Conservation (phyloP, 2,113 vertebrate genomes). For the Peucedramus taeniatus region DNA sequence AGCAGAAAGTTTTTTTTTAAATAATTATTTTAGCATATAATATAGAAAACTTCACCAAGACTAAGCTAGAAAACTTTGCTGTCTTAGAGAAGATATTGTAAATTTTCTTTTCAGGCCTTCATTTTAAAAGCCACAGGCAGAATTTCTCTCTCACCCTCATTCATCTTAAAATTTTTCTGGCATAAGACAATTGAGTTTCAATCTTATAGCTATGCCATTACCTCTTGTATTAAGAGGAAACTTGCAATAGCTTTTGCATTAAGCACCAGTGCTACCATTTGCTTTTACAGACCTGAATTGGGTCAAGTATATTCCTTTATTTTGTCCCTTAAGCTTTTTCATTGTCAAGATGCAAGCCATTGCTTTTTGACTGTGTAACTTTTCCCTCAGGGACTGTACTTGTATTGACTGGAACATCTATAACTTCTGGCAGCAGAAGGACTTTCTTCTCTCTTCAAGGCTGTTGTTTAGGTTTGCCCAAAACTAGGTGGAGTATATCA, state of each 20-base stretch:
- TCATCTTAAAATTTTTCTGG: neutral
- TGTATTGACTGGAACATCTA: neutral
- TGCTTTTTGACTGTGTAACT: neutral
- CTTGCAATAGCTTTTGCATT: neutral
- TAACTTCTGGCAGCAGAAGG: neutral
- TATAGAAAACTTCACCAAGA: neutral
- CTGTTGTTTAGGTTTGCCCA: neutral
- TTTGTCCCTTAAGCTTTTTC: neutral
- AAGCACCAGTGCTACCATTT: neutral
- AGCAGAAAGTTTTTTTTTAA: neutral
- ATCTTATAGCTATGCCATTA: neutral
- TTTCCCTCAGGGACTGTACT: neutral
- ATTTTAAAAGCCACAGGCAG: neutral
- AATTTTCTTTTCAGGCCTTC: neutral
- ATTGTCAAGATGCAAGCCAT: neutral
- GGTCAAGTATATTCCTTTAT: neutral
- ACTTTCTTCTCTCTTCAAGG: neutral
- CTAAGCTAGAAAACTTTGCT: neutral
- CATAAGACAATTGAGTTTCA: neutral
- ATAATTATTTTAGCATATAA: neutral
- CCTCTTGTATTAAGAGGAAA: neutral
- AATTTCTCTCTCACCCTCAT: neutral
- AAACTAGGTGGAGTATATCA: fast-evolving
- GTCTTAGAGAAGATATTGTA: neutral
- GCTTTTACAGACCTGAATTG: neutral